Base-by-base conservation (phyloP, 2,113 vertebrate genomes). In the Salvelinus sp. region DNA sequence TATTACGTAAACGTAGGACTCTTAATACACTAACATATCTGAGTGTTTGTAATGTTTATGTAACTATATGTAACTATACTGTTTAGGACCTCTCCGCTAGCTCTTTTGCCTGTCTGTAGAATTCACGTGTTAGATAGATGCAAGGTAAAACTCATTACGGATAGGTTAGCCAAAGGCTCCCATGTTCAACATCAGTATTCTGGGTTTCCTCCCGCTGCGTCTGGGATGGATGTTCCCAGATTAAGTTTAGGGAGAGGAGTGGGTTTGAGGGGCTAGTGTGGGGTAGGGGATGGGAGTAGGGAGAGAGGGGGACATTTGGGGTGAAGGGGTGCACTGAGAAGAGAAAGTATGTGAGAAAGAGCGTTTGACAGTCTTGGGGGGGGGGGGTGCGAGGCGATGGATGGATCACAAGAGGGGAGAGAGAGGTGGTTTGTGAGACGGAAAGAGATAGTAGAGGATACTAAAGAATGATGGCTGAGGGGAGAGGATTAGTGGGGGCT, bases 61-160 rank as follows among this genome's bases (percentile, higher is more conserved):
- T 38, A 25, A 25, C 25, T 25, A 64, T 12, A 13, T 22, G 23
- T 22, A 64, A 68, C 16, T 68, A 33, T 44, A 68, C 28, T 73
- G 58, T 65, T 83, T 82, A 74, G 66, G 73, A 82, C 81, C 50
- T 44, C 64, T 82, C 83, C 76, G 58, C 20, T n/a, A 10, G 25
- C 67, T 76, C 70, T 76, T 69, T 27, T 87, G 70, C 77, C 79
- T 80, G 79, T 83, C 76, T 77, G 79, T 68, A 80, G 72, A 1
- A 18, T 18, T 5, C 20, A 6, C 57, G 72, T 75, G 80, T 25
- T 18, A 72, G 70, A 86, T 75, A 70, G 78, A 82, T 80, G 79
- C 6, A 58, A 83, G 81, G 78, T 83, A 80, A 87, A 87, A 83
- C 83, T 85, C 84, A 86, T 88, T 86, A 83, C 23, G 54, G 44